Conservation (phyloP, 2,113 vertebrate genomes). For the Suricata suricatta region DNA sequence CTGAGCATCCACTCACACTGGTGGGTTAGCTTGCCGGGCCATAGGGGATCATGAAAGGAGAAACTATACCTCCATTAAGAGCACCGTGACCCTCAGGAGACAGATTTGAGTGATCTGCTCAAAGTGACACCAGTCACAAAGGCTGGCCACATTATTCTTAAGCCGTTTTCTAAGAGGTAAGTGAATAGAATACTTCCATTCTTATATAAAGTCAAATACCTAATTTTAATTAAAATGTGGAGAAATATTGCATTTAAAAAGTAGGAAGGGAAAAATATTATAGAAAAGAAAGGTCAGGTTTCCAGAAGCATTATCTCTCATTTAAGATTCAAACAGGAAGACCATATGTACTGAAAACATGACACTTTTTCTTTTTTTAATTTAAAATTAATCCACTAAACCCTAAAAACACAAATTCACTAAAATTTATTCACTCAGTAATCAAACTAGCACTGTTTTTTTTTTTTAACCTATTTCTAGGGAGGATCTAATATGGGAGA, state of each 20-base stretch:
- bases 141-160: background rate
- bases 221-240: conserved; percentile 37
- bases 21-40: background rate
- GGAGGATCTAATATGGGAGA: background rate
- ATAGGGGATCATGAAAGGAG: background rate
- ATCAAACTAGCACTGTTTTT: background rate
- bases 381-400: conserved; percentile 34
- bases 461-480: background rate
- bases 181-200: background rate
- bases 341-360: background rate
- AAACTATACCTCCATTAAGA: background rate
- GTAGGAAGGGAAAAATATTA: background rate
- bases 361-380: background rate
- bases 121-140: background rate
- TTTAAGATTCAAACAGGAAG: conserved; percentile 30
- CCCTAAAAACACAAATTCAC: background rate
- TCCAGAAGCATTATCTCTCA: background rate
- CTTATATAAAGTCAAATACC: background rate
- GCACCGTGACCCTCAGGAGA: background rate
- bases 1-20: background rate
- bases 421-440: conserved; percentile 4
- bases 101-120: background rate
- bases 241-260: background rate
- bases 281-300: conserved; percentile 28
- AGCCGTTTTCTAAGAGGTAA: background rate